Evolutionary conservation across 1,140 invertebrate genomes (phyloP), one percentile per base, ranked within the genome.

Genomic region (Spodoptera litura): DNA sequence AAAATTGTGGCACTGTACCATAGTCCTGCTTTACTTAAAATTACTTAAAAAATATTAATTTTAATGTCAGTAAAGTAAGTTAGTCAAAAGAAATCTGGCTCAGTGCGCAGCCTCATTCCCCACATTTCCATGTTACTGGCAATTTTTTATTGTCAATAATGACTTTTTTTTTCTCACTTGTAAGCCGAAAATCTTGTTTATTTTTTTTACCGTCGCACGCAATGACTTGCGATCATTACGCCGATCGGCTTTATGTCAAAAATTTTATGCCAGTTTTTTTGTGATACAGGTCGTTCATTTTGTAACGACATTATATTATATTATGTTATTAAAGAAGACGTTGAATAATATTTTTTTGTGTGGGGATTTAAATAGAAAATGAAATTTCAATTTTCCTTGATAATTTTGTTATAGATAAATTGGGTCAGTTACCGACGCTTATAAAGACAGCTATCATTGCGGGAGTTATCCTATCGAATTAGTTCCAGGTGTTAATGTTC

Each of bases 141-240:
- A 53, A 70, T 53, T 70, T 66, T 70, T 70, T 70, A 49, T 53
- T 25, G n/a, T 12, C 66, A 70, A 44, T 52, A 35, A 70, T 70
- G 66, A 53, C 49, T n/a, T 52, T 52, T 68, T 61, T 70, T 70
- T 70, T 25, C 52, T 31, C 66, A 9, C 35, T 49, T 66, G 62
- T 31, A 53, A 53, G 66, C 25, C 49, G 66, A 31, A 44, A 52
- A 70, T 53, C 66, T 70, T 66, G 62, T 66, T 44, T 66, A 66
- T 66, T 66, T 66, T 68, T 59, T 66, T 70, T 53, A 31, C 15
- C 66, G 66, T 9, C 53, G 25, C 62, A 49, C 38, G 62, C 25
- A 53, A 70, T 70, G 66, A 70, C 66, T 52, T 52, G 44, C 66
- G 13, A 70, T 70, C 66, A 70, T 66, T 66, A 66, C 49, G 11